Conservation (phyloP, 2,888 invertebrate species). For the Spodoptera picta region DNA sequence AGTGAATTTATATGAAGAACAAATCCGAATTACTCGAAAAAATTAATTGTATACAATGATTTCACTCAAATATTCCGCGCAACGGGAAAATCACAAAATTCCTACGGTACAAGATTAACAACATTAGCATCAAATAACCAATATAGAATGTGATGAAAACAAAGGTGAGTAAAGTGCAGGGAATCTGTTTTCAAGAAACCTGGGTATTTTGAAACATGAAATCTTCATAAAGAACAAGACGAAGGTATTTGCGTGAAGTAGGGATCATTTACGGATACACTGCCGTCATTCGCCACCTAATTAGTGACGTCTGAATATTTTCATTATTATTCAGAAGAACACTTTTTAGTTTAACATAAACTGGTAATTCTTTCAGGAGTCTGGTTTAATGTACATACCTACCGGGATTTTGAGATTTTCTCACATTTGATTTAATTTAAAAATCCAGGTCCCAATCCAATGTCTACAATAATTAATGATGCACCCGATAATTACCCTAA, state of each 20-base stretch:
- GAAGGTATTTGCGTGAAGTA: slow-evolving; percentile 37
- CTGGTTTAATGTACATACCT: not conserved
- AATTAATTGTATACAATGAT: no score
- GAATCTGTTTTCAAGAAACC: slow-evolving; percentile 20
- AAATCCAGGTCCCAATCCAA: not conserved
- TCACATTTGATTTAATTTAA: not conserved
- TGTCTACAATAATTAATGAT: not conserved
- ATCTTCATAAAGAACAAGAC: slow-evolving; percentile 37
- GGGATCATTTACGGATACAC: slow-evolving; percentile 35
- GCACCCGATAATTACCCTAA: not conserved
- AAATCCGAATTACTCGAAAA: no score
- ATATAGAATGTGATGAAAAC: slow-evolving; percentile 1
- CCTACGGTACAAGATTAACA: no score
- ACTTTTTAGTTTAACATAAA: slow-evolving; percentile 21
- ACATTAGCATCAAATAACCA: no score
- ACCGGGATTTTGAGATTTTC: not conserved
- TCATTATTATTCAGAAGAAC: slow-evolving; percentile 38
- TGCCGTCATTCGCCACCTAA: slow-evolving; percentile 49
- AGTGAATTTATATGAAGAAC: no score
- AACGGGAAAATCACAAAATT: no score
- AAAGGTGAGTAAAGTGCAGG: slow-evolving; percentile 2
- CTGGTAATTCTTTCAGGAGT: slow-evolving; percentile 8
- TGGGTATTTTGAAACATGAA: slow-evolving; percentile 22
- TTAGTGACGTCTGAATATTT: slow-evolving; percentile 55
- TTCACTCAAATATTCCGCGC: no score